Evolutionary conservation across 1,140 invertebrate genomes (phyloP).

Genomic region (Sesamia nonagrioides): DNA sequence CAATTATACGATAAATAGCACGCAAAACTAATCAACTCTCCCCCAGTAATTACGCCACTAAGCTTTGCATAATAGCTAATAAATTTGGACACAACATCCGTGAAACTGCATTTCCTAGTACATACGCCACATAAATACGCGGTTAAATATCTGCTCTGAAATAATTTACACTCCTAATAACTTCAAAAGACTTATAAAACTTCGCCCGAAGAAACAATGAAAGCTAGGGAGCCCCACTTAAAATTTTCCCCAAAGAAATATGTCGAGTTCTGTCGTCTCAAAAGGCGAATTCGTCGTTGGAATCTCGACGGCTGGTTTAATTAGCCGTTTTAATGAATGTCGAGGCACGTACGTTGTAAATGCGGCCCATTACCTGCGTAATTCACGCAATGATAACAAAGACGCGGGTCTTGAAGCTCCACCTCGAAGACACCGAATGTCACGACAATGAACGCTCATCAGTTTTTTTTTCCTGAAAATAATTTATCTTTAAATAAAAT

Average conservation of each 20-base stretch:
- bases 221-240: constrained; percentile 65
- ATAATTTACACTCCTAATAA: constrained; percentile 51
- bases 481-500: constrained; percentile 32
- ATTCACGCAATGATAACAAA: constrained; percentile 81
- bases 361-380: constrained; percentile 80
- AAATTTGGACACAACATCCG: constrained; percentile 47
- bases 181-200: constrained; percentile 47
- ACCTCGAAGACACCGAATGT: constrained; percentile 34
- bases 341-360: constrained; percentile 81
- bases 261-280: constrained; percentile 69
- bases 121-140: constrained; percentile 7
- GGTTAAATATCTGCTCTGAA: constrained; percentile 40
- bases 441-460: constrained; percentile 39
- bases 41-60: constrained; percentile 52
- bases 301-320: constrained; percentile 80
- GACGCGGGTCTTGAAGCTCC: constrained; percentile 42
- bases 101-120: constrained; percentile 6
- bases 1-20: constrained; percentile 39
- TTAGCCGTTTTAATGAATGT: constrained; percentile 83
- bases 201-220: constrained; percentile 50
- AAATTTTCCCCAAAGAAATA: constrained; percentile 75
- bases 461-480: constrained; percentile 25
- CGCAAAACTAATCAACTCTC: constrained; percentile 43
- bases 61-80: constrained; percentile 53
- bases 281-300: constrained; percentile 71